Percentiles rank a stretch among this genome's conserved stretches.
phyloP scores from a whole-genome alignment of 2,797 vertebrate genomes.

The Netta rufina region DNA sequence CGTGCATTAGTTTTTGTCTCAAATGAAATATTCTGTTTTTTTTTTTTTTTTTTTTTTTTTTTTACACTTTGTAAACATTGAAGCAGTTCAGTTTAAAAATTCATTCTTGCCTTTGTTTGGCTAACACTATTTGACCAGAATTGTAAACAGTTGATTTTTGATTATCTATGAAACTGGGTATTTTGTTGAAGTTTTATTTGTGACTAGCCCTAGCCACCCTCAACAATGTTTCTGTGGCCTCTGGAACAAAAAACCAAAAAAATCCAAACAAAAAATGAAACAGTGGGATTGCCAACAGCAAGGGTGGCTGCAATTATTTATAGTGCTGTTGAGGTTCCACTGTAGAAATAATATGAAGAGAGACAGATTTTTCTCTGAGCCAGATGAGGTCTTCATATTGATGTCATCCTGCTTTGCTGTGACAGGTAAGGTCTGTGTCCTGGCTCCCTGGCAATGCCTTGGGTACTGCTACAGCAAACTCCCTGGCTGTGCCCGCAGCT shows the following conservation, averaged over 20 bases:
- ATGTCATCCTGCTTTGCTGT: neutral
- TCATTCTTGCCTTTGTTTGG: neutral
- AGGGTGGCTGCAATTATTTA: neutral
- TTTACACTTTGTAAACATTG: neutral
- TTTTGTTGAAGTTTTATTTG: neutral
- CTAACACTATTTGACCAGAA: neutral
- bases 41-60: neutral
- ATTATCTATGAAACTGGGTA: neutral
- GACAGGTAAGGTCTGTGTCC: neutral
- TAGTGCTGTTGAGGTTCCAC: neutral
- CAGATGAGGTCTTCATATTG: neutral
- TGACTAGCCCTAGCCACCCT: neutral
- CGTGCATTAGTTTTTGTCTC: neutral
- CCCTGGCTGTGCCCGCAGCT: neutral
- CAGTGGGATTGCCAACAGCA: neutral
- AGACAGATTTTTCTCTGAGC: neutral
- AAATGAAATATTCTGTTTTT: neutral
- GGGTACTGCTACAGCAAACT: neutral
- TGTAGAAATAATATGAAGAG: neutral
- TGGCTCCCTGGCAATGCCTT: neutral
- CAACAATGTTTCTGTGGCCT: neutral
- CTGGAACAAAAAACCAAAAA: neutral
- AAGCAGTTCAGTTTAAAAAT: neutral
- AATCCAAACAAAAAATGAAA: neutral
- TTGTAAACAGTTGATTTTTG: neutral